phyloP scores from a whole-genome alignment of 1,140 invertebrate genomes.

The Lordiphosa clarofinis region DNA sequence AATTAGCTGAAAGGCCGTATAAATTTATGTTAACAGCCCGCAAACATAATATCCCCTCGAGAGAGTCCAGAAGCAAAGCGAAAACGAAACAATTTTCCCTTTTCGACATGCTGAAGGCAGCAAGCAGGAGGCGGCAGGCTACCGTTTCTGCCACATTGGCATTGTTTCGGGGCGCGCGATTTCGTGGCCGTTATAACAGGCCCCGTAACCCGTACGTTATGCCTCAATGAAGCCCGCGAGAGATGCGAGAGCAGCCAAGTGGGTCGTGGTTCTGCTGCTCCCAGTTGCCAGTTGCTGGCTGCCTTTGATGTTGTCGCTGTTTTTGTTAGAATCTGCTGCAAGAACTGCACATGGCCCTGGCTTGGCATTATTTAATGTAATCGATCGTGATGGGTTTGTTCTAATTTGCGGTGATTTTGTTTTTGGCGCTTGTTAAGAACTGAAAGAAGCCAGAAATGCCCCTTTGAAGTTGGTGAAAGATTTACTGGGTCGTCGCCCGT shows the following conservation, averaged over 20 bases:
- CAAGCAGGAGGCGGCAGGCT: slow-evolving; percentile 16
- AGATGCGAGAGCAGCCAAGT: slow-evolving; percentile 22
- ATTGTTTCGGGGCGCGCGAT: slow-evolving; percentile 44
- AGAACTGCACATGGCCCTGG: slow-evolving; percentile 15
- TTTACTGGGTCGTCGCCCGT: too few species aligned
- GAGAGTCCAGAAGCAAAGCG: slow-evolving; percentile 21
- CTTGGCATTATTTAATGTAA: slow-evolving; percentile 54
- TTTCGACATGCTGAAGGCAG: slow-evolving; percentile 29
- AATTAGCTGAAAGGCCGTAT: slow-evolving; percentile 67
- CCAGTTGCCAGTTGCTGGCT: neutral
- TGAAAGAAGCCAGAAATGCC: too few species aligned
- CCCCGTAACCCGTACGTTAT: slow-evolving; percentile 28
- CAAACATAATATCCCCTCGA: slow-evolving; percentile 57
- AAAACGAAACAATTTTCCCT: slow-evolving; percentile 49
- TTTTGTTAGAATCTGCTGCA: slow-evolving; percentile 42
- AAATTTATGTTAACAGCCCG: slow-evolving; percentile 66
- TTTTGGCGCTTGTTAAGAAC: slow-evolving; percentile 49
- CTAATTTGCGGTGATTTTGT: slow-evolving; percentile 58
- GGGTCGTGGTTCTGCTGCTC: slow-evolving; percentile 30
- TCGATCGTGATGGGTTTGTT: slow-evolving; percentile 61
- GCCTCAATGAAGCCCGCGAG: slow-evolving; percentile 30
- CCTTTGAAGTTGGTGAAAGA: too few species aligned
- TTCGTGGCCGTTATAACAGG: slow-evolving; percentile 59
- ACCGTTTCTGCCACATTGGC: slow-evolving; percentile 46
- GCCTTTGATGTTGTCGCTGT: slow-evolving; percentile 55